Conservation (phyloP, 2,888 invertebrate genomes). For the Esperia sulphurella region DNA sequence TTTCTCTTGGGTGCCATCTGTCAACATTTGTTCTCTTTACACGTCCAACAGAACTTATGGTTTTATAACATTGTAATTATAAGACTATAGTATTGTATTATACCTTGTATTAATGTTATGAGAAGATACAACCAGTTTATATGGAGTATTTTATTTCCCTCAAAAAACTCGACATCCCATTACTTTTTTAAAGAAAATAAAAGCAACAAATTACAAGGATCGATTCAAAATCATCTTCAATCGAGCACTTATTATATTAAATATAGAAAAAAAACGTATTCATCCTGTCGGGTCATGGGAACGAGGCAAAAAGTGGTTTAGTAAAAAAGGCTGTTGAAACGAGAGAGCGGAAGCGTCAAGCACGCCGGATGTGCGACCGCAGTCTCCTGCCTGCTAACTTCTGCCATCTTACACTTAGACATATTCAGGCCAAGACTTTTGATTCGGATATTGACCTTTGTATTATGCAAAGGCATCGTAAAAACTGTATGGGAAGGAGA, state of each 20-base stretch:
- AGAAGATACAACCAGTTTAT: too few species aligned
- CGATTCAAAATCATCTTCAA: constrained; percentile 17
- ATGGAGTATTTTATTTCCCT: neutral
- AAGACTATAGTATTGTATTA: too few species aligned
- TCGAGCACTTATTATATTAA: constrained; percentile 15
- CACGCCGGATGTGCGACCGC: constrained; percentile 54
- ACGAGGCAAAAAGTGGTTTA: constrained; percentile 34
- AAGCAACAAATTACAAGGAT: constrained; percentile 13
- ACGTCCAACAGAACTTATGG: too few species aligned
- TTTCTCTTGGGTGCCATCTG: too few species aligned
- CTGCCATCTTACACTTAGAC: neutral
- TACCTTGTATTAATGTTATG: too few species aligned
- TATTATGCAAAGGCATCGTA: too few species aligned
- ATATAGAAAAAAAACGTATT: constrained; percentile 17
- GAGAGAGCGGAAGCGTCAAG: constrained; percentile 48
- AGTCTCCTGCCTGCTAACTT: constrained; percentile 33
- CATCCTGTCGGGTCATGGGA: constrained; percentile 50
- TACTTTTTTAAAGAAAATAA: constrained; percentile 11
- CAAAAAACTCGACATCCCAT: constrained; percentile 12
- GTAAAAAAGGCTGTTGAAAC: constrained; percentile 34
- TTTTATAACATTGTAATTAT: too few species aligned
- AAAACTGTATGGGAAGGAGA: too few species aligned
- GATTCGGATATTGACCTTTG: too few species aligned
- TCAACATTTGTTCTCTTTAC: too few species aligned
- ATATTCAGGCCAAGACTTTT: too few species aligned